Evolutionary conservation across 2,888 invertebrate species (phyloP), one percentile per base, ranked within the genome.

Genomic region (Dasypogon diadema): DNA sequence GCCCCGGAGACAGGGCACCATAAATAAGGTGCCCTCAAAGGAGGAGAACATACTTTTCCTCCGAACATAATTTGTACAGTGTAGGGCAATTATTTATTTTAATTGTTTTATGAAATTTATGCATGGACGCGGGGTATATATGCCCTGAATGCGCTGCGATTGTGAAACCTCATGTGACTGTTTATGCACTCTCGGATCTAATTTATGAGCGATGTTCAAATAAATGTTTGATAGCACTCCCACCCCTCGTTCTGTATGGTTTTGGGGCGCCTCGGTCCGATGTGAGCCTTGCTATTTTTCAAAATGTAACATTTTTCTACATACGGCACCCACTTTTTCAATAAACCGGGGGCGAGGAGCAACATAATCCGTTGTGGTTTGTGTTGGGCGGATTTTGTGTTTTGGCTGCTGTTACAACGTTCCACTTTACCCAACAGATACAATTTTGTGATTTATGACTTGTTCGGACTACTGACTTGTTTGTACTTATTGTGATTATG

Each of bases 101-200:
- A 80, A 80, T 80, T 80, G 80, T 80, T 80, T 79, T 79, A 78
- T 75, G 75, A 79, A 80, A 80, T 80, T 80, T 80, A 80, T 80
- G 79, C 78, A 78, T 79, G 79, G 10, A 76, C n/a, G 46, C 30
- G 75, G 48, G 30, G 72, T 78, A 77, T 78, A 78, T 76, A 77
- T 79, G 78, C 14, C 55, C 63, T 65, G 65, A 48, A 68, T 74
- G 56, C 68, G 16, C 18, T 8, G 56, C 56, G 55, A 24, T 42
- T 37, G 56, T 26, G 48, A 76, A 76, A 51, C 77, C 74, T 63
- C 76, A 73, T 75, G 75, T 76, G 77, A 74, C 77, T 79, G 78
- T 77, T 79, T 79, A 75, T 79, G 77, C 79, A 77, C 77, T 80
- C 76, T 76, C 77, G 78, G 76, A 75, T 77, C 79, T 80, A 79